These are phyloP conservation scores for Hoplostethus mediterraneus DNA, from an alignment of 2,797 vertebrate species.

Conservation along the genomic window DNA sequence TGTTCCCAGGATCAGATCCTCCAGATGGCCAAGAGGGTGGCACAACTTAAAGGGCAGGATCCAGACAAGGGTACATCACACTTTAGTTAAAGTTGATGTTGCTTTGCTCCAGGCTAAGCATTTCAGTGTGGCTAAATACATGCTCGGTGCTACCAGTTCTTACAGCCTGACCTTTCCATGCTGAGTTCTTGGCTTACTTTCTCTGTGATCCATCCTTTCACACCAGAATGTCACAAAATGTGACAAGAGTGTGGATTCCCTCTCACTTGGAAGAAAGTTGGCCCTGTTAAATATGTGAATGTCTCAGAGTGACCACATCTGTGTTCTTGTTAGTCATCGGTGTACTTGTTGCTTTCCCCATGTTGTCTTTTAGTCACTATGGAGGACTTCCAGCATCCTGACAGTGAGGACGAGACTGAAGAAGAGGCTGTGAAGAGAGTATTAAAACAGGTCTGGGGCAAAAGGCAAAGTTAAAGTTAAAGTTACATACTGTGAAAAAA, in stretches of 20 bases:
- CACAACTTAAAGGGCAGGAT: slow-evolving; percentile 90
- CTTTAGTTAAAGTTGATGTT: background rate
- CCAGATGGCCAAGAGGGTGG: slow-evolving; percentile 90
- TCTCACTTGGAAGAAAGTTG: background rate
- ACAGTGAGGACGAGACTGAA: slow-evolving; percentile 94
- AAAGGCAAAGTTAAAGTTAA: background rate
- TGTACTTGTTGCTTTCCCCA: slow-evolving; percentile 9
- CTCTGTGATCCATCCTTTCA: slow-evolving; percentile 1
- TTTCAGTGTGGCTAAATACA: background rate
- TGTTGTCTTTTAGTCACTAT: slow-evolving; percentile 85
- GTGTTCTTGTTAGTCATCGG: slow-evolving; percentile 7
- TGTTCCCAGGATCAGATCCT: slow-evolving; percentile 89
- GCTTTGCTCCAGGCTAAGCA: background rate
- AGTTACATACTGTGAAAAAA: too few relatives aligned
- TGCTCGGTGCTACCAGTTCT: background rate
- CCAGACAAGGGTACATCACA: slow-evolving; percentile 88
- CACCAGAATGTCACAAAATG: slow-evolving; percentile 12
- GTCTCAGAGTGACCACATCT: slow-evolving; percentile 7
- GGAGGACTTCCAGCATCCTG: slow-evolving; percentile 86
- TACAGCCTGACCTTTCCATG: slow-evolving; percentile 6
- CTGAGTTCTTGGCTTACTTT: background rate
- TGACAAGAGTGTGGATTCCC: background rate
- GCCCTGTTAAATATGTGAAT: background rate
- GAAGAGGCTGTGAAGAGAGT: slow-evolving; percentile 91
- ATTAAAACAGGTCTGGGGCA: slow-evolving; percentile 87